Evolutionary conservation across 2,888 invertebrate species (phyloP).

Genomic region (Dioctria rufipes): DNA sequence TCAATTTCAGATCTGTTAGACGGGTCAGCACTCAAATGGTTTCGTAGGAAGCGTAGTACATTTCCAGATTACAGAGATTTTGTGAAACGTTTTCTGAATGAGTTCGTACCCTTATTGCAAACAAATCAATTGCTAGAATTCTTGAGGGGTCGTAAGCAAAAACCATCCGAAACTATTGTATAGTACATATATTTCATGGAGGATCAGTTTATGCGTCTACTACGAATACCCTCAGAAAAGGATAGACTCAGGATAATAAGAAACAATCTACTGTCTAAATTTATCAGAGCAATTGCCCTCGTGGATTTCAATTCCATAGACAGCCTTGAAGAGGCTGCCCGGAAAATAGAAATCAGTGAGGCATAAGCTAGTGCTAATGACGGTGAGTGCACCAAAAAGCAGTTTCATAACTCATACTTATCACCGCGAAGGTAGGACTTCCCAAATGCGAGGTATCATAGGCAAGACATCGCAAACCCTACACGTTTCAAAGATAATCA

Average conservation of each 20-base stretch:
- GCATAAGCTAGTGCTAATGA: neutral
- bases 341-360: neutral
- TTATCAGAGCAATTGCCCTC: neutral
- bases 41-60: neutral
- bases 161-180: neutral
- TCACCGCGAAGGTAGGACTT: too few relatives aligned
- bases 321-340: neutral
- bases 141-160: neutral
- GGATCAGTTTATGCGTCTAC: neutral
- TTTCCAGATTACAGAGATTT: neutral
- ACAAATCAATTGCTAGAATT: neutral
- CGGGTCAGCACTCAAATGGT: neutral
- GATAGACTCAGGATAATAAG: neutral
- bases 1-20: neutral
- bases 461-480: too few relatives aligned
- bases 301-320: neutral
- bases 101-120: neutral
- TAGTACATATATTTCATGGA: neutral
- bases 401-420: too few relatives aligned
- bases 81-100: neutral
- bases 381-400: too few relatives aligned
- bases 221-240: neutral
- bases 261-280: neutral
- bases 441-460: too few relatives aligned
- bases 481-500: too few relatives aligned